phyloP scores from a whole-genome alignment of 1,140 invertebrate genomes.

The Hermetia illucens region DNA sequence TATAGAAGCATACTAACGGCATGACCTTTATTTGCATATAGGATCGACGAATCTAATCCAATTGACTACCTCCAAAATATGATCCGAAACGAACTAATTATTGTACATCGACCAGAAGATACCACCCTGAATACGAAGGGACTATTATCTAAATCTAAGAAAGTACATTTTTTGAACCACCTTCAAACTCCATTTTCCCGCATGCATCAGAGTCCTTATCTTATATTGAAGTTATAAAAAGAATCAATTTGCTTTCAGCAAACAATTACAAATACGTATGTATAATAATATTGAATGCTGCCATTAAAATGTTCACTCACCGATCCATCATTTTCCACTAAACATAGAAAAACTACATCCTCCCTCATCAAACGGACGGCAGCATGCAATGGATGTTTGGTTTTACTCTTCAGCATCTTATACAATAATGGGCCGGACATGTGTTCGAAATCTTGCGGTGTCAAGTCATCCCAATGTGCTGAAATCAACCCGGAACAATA shows the following conservation, averaged over 20 bases:
- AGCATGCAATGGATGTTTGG: slow-evolving; percentile 73
- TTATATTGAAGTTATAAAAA: neutral
- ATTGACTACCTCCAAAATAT: no score
- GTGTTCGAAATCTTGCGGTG: slow-evolving; percentile 72
- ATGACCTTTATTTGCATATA: no score
- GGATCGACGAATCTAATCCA: no score
- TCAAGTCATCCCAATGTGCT: slow-evolving; percentile 88
- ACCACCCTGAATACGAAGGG: no score
- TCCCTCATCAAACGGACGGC: slow-evolving; percentile 76
- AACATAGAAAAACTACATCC: slow-evolving; percentile 87
- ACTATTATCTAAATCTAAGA: neutral
- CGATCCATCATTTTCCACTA: slow-evolving; percentile 77
- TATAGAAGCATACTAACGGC: no score
- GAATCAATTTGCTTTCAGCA: neutral
- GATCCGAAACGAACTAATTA: no score
- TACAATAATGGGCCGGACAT: slow-evolving; percentile 83
- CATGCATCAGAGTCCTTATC: no score
- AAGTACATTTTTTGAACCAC: neutral
- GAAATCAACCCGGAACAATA: slow-evolving; percentile 86
- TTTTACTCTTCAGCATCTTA: slow-evolving; percentile 82
- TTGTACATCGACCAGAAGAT: no score
- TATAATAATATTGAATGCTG: no score
- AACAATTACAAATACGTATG: neutral
- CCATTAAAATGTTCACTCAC: no score
- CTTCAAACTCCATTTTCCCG: no score